These are phyloP conservation scores for Bombus affinis DNA, from an alignment of 1,140 invertebrate species.

Conservation along the genomic window DNA sequence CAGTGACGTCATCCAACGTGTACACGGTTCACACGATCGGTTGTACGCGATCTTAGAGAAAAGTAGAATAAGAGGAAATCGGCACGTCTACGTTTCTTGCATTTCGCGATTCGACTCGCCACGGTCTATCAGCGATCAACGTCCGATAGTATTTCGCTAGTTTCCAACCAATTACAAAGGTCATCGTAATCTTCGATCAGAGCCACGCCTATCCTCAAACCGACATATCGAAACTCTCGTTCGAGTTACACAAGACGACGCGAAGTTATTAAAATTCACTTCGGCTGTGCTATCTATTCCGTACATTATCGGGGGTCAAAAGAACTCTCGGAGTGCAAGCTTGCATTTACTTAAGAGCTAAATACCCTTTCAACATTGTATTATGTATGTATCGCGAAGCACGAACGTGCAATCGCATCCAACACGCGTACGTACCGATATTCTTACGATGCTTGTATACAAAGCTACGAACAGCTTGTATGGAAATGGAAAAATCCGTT, in stretches of 20 bases:
- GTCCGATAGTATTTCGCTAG: no score
- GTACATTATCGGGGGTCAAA: slow-evolving; percentile 22
- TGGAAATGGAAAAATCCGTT: not conserved
- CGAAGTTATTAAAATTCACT: not conserved
- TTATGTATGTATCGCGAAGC: no score
- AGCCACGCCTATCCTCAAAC: not conserved
- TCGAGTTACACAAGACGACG: slow-evolving; percentile 1
- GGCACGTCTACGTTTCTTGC: no score
- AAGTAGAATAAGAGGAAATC: not conserved
- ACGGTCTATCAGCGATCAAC: no score
- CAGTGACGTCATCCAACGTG: not conserved
- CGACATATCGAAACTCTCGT: not conserved
- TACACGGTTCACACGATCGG: no score
- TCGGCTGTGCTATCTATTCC: not conserved
- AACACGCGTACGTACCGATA: not conserved
- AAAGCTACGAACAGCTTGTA: not conserved
- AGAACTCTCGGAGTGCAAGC: no score
- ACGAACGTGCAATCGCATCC: no score
- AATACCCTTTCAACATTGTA: no score
- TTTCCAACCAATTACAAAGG: no score
- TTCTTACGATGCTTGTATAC: not conserved
- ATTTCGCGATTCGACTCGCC: not conserved
- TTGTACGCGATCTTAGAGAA: not conserved
- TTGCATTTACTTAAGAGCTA: not conserved
- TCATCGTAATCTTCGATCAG: not conserved